Percentiles rank a stretch among this genome's conserved stretches.
Evolutionary conservation across 1,140 invertebrate genomes (phyloP).

Genomic region (Orchestia grillus): DNA sequence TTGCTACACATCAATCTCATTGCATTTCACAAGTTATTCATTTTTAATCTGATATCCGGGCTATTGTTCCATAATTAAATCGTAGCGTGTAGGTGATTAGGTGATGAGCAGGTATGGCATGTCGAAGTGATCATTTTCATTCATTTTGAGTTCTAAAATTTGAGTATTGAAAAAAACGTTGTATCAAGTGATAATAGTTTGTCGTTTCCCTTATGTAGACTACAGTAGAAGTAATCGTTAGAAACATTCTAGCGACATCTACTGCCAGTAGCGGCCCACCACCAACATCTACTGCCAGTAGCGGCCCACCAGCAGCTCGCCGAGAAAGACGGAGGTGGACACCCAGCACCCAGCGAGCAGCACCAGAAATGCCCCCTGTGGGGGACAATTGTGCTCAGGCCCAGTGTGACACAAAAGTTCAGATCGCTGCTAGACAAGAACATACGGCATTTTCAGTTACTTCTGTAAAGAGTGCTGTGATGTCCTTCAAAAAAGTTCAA

Average conservation of each 20-base stretch:
- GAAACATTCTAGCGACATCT: neutral
- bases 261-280: neutral
- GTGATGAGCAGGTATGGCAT: neutral
- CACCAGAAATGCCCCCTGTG: neutral
- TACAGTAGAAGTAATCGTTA: neutral
- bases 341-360: neutral
- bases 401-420: neutral
- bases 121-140: neutral
- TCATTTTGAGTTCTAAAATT: neutral
- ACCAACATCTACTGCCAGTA: neutral
- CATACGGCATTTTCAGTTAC: neutral
- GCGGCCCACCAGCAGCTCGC: neutral
- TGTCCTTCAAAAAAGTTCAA: neutral
- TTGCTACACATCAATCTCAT: no score
- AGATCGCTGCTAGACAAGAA: neutral
- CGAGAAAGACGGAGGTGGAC: neutral
- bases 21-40: no score
- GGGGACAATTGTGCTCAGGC: neutral
- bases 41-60: no score
- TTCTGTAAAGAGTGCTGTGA: neutral
- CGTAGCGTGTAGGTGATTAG: neutral
- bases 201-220: no score
- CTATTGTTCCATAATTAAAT: neutral
- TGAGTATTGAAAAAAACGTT: neutral
- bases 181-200: neutral